Percentiles rank a stretch among this genome's conserved stretches.
Evolutionary conservation across 2,888 invertebrate genomes (phyloP).

Genomic region (Chymomyza fuscimana): DNA sequence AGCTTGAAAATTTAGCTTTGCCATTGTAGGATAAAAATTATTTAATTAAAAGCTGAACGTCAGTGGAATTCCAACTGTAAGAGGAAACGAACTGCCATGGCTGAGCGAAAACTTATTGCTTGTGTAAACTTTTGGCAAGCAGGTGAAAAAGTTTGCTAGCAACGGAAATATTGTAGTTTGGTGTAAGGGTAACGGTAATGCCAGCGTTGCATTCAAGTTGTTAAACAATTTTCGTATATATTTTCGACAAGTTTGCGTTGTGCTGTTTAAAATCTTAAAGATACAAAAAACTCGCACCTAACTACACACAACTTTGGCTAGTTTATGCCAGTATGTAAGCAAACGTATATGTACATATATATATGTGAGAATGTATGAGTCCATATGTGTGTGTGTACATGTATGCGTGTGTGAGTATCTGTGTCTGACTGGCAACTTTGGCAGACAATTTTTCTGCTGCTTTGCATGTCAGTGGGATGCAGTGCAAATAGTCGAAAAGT

Average conservation of each 20-base stretch:
- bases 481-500: constrained; percentile 61
- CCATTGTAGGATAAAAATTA: constrained; percentile 57
- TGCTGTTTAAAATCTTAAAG: constrained; percentile 63
- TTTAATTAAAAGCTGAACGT: constrained; percentile 61
- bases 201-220: constrained; percentile 64
- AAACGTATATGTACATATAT: not conserved
- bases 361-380: too few species aligned
- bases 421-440: constrained; percentile 59
- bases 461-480: constrained; percentile 63
- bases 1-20: constrained; percentile 26
- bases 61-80: constrained; percentile 28
- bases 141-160: constrained; percentile 58
- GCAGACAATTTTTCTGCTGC: constrained; percentile 73
- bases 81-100: constrained; percentile 36
- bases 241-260: constrained; percentile 67
- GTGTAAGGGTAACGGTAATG: constrained; percentile 20
- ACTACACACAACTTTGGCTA: not conserved
- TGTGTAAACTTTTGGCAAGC: constrained; percentile 56
- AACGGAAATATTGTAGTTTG: not conserved
- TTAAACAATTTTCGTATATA: constrained; percentile 68
- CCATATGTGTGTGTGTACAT: too few species aligned
- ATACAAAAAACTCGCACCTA: constrained; percentile 21
- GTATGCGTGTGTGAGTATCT: not conserved
- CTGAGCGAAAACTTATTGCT: constrained; percentile 58
- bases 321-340: not conserved